phyloP scores from a whole-genome alignment of 2,888 invertebrate genomes.

The Drosophila demipolita region DNA sequence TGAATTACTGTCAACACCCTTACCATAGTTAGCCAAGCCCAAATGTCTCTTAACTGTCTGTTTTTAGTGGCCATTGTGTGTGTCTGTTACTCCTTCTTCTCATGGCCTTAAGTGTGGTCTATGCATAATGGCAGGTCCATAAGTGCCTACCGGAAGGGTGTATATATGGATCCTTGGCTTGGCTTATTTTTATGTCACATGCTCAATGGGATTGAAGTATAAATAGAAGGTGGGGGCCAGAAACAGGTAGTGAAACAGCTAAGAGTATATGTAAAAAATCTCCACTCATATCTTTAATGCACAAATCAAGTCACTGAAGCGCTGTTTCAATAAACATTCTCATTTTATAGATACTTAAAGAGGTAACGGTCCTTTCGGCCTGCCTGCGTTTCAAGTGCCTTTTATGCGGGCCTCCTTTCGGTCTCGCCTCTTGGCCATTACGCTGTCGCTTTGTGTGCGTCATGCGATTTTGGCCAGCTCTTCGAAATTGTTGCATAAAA shows the following conservation, averaged over 20 bases:
- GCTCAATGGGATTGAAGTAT: slow-evolving; percentile 29
- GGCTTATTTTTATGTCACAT: slow-evolving; percentile 62
- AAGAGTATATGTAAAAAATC: slow-evolving; percentile 29
- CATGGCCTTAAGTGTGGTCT: slow-evolving; percentile 63
- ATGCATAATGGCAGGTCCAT: slow-evolving; percentile 43
- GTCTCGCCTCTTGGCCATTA: slow-evolving; percentile 61
- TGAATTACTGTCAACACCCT: slow-evolving; percentile 16
- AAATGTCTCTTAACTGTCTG: slow-evolving; percentile 62
- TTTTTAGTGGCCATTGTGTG: slow-evolving; percentile 69
- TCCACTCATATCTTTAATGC: slow-evolving; percentile 69
- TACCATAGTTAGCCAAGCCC: slow-evolving; percentile 31
- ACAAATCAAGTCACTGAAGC: slow-evolving; percentile 76
- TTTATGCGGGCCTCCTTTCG: slow-evolving; percentile 67
- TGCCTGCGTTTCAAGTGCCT: slow-evolving; percentile 67
- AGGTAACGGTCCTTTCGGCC: slow-evolving; percentile 50
- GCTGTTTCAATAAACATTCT: slow-evolving; percentile 80
- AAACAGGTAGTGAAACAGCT: slow-evolving; percentile 52
- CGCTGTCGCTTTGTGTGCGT: slow-evolving; percentile 52
- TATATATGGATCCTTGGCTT: slow-evolving; percentile 17
- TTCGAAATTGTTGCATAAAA: slow-evolving; percentile 73
- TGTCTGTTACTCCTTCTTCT: slow-evolving; percentile 68
- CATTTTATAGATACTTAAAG: slow-evolving; percentile 79
- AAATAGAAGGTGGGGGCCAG: not conserved
- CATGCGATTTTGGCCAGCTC: slow-evolving; percentile 62
- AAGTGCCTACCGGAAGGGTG: slow-evolving; percentile 55